A percentile compares a stretch with the other conserved stretches of the same genome.
These are phyloP conservation scores for Pyrocephalus nanus DNA, from an alignment of 2,797 vertebrate genomes.

Conservation along the genomic window DNA sequence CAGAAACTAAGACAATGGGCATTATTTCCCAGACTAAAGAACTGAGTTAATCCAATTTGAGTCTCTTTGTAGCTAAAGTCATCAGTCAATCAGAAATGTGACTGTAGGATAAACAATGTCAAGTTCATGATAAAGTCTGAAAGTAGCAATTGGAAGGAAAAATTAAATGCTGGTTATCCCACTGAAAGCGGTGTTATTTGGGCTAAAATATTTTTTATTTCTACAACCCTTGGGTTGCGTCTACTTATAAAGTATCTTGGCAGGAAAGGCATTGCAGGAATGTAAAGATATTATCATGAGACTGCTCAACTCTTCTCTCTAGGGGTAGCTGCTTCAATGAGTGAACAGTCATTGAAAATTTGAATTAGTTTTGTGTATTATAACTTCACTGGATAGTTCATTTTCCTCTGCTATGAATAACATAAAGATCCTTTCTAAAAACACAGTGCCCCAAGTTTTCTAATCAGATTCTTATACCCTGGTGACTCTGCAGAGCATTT, in stretches of 20 bases:
- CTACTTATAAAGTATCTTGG: background rate
- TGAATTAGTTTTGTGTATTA: background rate
- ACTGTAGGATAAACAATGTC: constrained; percentile 11
- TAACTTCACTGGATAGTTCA: background rate
- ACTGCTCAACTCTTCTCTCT: background rate
- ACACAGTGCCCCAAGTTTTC: background rate
- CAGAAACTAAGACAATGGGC: background rate
- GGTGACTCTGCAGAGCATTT: constrained; percentile 27
- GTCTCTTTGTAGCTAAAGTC: background rate
- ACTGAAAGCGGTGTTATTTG: background rate
- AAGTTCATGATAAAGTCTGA: background rate
- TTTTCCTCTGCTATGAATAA: constrained; percentile 11
- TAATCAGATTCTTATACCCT: constrained; percentile 56
- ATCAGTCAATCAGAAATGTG: background rate
- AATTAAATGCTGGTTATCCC: background rate
- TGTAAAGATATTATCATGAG: background rate
- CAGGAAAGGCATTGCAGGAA: background rate
- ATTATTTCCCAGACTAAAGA: background rate
- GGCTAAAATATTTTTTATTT: background rate
- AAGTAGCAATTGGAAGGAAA: background rate
- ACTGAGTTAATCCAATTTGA: background rate
- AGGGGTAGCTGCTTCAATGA: background rate
- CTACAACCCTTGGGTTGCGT: background rate
- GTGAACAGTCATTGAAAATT: constrained; percentile 17
- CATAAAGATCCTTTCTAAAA: constrained; percentile 23